A percentile compares a stretch with the other conserved stretches of the same genome.
Evolutionary conservation across 2,888 invertebrate genomes (phyloP).

Genomic region (Tryphoninae sp.): DNA sequence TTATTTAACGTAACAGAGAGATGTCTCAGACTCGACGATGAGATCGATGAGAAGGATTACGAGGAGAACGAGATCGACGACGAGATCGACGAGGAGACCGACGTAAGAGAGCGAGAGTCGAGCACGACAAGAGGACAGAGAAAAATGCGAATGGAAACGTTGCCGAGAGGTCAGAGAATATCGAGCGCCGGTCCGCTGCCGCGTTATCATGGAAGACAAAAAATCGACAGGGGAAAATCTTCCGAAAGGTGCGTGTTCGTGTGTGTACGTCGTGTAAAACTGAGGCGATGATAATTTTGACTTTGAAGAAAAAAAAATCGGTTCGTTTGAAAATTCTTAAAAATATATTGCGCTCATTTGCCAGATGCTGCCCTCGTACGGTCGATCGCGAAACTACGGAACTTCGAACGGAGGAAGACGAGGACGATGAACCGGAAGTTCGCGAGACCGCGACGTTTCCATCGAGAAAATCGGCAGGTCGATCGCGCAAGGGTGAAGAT

Average conservation of each 20-base stretch:
- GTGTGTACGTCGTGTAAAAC: neutral
- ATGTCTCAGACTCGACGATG: slow-evolving; percentile 41
- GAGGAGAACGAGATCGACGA: slow-evolving; percentile 73
- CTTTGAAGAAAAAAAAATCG: neutral
- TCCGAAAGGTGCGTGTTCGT: slow-evolving; percentile 33
- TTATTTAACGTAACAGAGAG: slow-evolving; percentile 13
- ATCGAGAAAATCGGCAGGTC: slow-evolving; percentile 49
- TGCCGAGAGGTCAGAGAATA: slow-evolving; percentile 31
- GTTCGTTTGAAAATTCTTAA: neutral
- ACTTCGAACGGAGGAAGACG: slow-evolving; percentile 47
- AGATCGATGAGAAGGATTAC: slow-evolving; percentile 68
- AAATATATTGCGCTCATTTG: slow-evolving; percentile 3
- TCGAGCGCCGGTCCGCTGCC: slow-evolving; percentile 17
- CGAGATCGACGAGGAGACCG: slow-evolving; percentile 73
- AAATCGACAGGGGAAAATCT: slow-evolving; percentile 12
- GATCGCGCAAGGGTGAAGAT: slow-evolving; percentile 47
- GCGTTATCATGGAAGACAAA: slow-evolving; percentile 39
- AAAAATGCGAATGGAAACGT: slow-evolving; percentile 43
- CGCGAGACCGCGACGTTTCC: neutral
- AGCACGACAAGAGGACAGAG: slow-evolving; percentile 41
- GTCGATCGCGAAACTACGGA: slow-evolving; percentile 24
- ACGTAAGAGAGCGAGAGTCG: slow-evolving; percentile 48
- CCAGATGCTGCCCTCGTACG: slow-evolving; percentile 45
- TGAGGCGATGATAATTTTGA: neutral
- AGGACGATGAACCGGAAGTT: slow-evolving; percentile 37